Evolutionary conservation across 2,797 vertebrate genomes (phyloP).

Genomic region (Galago senegalensis): DNA sequence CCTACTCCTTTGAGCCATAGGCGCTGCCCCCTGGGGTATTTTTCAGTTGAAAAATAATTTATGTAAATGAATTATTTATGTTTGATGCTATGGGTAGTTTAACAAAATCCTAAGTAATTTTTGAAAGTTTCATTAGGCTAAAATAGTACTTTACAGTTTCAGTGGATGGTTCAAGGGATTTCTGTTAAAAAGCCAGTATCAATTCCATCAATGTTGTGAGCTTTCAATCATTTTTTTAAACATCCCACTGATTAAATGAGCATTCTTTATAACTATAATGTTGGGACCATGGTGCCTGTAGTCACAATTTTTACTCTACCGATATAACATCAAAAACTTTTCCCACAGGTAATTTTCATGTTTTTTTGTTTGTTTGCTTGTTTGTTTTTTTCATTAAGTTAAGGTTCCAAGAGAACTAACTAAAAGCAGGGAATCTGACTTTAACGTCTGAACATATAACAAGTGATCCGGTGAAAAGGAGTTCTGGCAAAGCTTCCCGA

Average conservation of each 20-base stretch:
- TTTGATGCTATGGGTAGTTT: not conserved
- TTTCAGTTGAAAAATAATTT: conserved; percentile 11
- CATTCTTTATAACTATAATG: not conserved
- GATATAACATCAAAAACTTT: not conserved
- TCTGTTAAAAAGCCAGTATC: not conserved
- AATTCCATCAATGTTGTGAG: not conserved
- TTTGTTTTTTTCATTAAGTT: not conserved
- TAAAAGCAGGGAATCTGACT: not conserved
- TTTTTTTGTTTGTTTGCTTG: not conserved
- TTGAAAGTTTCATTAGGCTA: not conserved
- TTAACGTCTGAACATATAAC: not conserved
- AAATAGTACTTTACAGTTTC: not conserved
- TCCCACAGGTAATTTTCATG: not conserved
- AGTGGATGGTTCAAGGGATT: not conserved
- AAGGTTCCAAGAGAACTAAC: conserved; percentile 21
- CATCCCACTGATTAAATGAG: conserved; percentile 12
- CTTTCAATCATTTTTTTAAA: conserved; percentile 3
- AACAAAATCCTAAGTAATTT: not conserved
- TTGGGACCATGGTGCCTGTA: not conserved
- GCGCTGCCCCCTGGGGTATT: not conserved
- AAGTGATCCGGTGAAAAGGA: not conserved
- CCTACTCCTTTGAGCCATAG: too few relatives aligned
- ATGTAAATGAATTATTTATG: conserved; percentile 29
- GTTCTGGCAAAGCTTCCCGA: not conserved
- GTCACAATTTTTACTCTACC: not conserved